Percentiles rank a stretch among this genome's conserved stretches.
Evolutionary conservation across 1,140 invertebrate genomes (phyloP).

Genomic region (Arctopsyche grandis): DNA sequence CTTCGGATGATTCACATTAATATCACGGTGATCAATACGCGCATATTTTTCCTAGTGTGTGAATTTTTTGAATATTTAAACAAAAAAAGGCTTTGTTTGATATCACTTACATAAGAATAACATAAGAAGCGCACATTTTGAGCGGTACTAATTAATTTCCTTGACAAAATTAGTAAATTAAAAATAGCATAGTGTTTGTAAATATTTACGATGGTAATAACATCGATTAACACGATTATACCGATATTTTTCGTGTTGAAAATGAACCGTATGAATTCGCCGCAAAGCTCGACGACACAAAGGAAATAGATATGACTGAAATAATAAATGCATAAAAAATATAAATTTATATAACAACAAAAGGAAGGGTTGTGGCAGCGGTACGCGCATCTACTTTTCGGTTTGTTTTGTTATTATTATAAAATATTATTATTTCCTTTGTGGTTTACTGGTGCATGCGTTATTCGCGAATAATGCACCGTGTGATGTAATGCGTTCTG

Average conservation of each 20-base stretch:
- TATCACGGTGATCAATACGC: not conserved
- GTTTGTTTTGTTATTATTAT: constrained; percentile 55
- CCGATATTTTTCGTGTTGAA: not conserved
- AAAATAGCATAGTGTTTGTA: no score
- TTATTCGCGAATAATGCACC: constrained; percentile 53
- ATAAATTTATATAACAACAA: constrained; percentile 1
- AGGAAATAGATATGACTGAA: constrained; percentile 3
- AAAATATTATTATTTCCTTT: constrained; percentile 51
- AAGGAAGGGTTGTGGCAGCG: constrained; percentile 33
- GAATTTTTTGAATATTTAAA: no score
- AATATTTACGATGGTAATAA: no score
- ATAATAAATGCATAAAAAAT: not conserved
- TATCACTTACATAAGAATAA: no score
- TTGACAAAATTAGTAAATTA: no score
- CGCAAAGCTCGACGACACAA: not conserved
- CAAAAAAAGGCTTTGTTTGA: no score
- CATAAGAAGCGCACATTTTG: no score
- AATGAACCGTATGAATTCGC: not conserved
- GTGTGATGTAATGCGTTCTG: constrained; percentile 46
- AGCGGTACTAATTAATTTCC: no score
- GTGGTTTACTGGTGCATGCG: constrained; percentile 54
- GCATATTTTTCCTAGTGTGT: no score
- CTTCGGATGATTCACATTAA: constrained; percentile 20
- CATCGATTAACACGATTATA: no score
- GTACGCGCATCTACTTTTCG: constrained; percentile 49